Conservation (phyloP, 2,888 invertebrate genomes). For the Atethmia centrago region DNA sequence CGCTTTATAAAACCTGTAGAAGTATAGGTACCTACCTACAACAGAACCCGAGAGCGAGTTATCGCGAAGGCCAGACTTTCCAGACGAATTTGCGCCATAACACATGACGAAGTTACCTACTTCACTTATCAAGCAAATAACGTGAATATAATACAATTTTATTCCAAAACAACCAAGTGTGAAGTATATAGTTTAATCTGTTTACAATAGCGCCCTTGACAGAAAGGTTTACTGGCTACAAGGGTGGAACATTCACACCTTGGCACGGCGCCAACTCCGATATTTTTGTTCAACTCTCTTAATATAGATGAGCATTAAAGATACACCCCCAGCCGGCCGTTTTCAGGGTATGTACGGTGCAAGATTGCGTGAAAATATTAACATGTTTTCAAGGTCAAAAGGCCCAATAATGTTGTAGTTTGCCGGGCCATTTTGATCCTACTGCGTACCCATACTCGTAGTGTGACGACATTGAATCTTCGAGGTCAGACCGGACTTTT, state of each 20-base stretch:
- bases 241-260: slow-evolving; percentile 49
- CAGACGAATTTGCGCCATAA: slow-evolving; percentile 1
- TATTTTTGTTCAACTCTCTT: slow-evolving; percentile 58
- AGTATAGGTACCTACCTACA: not conserved
- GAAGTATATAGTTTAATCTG: slow-evolving; percentile 39
- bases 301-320: slow-evolving; percentile 65
- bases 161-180: slow-evolving; percentile 18
- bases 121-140: not conserved
- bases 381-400: slow-evolving; percentile 51
- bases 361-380: slow-evolving; percentile 56
- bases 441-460: slow-evolving; percentile 13
- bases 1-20: not conserved
- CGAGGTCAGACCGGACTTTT: slow-evolving; percentile 35
- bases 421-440: slow-evolving; percentile 33
- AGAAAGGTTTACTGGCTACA: slow-evolving; percentile 48
- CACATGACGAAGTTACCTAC: not conserved
- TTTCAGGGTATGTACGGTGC: slow-evolving; percentile 31
- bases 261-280: slow-evolving; percentile 59
- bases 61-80: not conserved
- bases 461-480: slow-evolving; percentile 24
- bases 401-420: slow-evolving; percentile 32
- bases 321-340: slow-evolving; percentile 43
- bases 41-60: not conserved
- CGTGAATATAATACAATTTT: not conserved
- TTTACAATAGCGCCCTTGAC: slow-evolving; percentile 60